phyloP scores from a whole-genome alignment of 2,113 vertebrate species.

The Melospiza georgiana region DNA sequence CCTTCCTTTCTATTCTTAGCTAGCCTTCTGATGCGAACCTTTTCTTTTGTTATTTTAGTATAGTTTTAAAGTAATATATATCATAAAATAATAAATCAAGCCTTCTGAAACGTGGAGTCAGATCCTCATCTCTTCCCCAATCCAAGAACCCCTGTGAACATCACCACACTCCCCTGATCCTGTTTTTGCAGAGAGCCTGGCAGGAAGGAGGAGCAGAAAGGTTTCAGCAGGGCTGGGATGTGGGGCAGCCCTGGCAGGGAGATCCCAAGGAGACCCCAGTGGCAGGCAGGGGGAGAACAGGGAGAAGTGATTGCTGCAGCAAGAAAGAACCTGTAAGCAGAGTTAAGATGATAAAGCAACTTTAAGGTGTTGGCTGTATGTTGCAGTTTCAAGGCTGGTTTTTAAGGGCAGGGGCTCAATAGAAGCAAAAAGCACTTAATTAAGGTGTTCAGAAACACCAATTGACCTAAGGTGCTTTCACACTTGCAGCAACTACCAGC shows the following conservation, averaged over 20 bases:
- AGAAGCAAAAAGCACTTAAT: constrained; percentile 34
- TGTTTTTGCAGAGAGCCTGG: background rate
- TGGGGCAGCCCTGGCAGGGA: background rate
- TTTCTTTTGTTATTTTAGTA: no score
- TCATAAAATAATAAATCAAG: no score
- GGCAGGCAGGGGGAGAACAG: background rate
- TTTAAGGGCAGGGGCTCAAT: constrained; percentile 9
- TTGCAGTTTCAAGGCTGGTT: background rate
- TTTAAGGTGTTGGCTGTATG: background rate
- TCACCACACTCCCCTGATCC: rapidly evolving
- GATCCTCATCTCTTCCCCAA: no score
- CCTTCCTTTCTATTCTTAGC: no score
- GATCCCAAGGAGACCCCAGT: background rate
- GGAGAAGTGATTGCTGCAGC: background rate
- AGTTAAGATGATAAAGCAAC: background rate
- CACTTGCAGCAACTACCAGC: background rate
- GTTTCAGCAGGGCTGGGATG: background rate
- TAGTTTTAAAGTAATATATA: no score
- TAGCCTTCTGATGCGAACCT: no score
- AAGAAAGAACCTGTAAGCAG: background rate
- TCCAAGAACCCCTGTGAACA: no score
- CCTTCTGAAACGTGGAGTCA: no score
- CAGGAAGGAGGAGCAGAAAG: background rate
- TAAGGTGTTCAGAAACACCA: constrained; percentile 17
- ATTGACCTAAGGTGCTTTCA: background rate